Evolutionary conservation across 2,113 vertebrate genomes (phyloP), one percentile per base, ranked within the genome.

Genomic region (Gracilinanus agilis): DNA sequence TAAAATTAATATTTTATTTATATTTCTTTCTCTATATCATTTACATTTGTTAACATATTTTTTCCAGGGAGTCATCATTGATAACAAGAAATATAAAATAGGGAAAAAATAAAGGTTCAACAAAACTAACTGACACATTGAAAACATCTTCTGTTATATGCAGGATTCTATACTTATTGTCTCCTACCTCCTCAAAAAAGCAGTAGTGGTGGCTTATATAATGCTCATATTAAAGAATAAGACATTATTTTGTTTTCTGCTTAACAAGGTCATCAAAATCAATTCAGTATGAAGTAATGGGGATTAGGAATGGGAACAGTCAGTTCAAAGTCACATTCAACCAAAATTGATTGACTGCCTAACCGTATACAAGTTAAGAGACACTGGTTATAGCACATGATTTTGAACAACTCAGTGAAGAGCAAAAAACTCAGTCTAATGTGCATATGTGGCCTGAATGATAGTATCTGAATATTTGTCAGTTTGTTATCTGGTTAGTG

Each of bases 401-500:
- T 2, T 49, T 49, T 49, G 49, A 49, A 40, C 16, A 40, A 83
- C n/a, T 83, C 21, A 34, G 11, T 21, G 16, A 83, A 83, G n/a
- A 83, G 19, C 16, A 40, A 83, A 83, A 83, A 83, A 40, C 67
- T 23, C 19, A 23, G n/a, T 40, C 2, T 83, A 83, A 83, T 83
- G 34, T 83, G 67, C n/a, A 83, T 19, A 83, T 83, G 34, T 83
- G 34, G 19, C 67, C n/a, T 83, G 19, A 83, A 40, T 16, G 40
- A 9, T 83, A 40, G 5, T n/a, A 40, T 75, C 34, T 40, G 67
- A 75, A 75, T 75, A 75, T n/a, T 83, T 83, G 67, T 83, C 67
- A 40, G n/a, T 19, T 40, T 40, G 67, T 83, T 95, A 96, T 90
- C 95, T 92, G 40, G 55, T 94, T 75, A 92, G 88, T 96, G 96